Conservation (phyloP, 2,797 vertebrate genomes). For the Vultur gryphus region DNA sequence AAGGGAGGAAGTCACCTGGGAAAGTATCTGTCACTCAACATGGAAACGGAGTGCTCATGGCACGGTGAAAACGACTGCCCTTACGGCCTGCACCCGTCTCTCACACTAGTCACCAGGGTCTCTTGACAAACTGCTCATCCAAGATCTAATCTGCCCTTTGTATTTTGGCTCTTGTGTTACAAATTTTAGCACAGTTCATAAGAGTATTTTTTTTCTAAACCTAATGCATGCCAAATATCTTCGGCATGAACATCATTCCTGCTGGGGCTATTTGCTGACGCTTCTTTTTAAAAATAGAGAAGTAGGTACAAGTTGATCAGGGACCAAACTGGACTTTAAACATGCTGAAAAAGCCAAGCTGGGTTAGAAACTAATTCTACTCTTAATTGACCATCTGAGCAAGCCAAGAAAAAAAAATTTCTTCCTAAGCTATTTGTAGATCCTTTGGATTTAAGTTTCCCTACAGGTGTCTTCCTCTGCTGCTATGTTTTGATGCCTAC, state of each 20-base stretch:
- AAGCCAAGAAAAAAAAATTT: background rate
- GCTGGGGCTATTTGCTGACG: background rate
- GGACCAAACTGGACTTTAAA: background rate
- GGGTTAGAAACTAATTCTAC: background rate
- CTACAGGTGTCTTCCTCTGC: background rate
- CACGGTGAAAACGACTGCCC: background rate
- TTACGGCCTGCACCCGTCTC: background rate
- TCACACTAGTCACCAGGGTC: background rate
- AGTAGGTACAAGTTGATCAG: conserved; percentile 31
- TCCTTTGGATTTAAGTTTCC: background rate
- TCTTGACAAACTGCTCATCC: background rate
- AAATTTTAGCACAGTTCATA: background rate
- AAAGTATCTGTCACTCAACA: background rate
- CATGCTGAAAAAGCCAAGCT: background rate
- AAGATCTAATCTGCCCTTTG: background rate
- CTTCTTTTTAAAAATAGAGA: conserved; percentile 45
- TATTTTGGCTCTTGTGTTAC: background rate
- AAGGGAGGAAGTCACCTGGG: background rate
- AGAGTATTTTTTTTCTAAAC: conserved; percentile 1
- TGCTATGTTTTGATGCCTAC: background rate
- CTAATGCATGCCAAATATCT: background rate
- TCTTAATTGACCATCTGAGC: background rate
- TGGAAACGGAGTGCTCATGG: background rate
- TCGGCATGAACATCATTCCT: background rate
- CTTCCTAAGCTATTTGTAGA: background rate